Conservation (phyloP, 2,113 vertebrate species). For the Notothenia rossii region DNA sequence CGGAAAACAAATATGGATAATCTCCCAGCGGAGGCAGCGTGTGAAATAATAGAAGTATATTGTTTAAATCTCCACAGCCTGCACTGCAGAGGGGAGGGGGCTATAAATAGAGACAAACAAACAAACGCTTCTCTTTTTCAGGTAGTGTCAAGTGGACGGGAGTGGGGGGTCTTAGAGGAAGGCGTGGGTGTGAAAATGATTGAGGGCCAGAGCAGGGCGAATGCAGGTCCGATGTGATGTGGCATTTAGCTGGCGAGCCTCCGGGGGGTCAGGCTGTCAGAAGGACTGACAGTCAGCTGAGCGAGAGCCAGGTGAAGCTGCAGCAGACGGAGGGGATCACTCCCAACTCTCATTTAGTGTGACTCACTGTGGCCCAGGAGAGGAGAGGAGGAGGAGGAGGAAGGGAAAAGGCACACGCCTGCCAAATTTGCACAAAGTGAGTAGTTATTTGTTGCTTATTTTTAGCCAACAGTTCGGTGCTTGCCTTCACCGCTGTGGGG, state of each 20-base stretch:
- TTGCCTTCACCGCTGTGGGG: background rate
- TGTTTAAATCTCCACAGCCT: slow-evolving; percentile 17
- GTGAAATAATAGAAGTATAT: slow-evolving; percentile 11
- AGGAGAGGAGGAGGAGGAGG: background rate
- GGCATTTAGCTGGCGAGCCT: slow-evolving; percentile 61
- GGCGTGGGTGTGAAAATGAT: slow-evolving; percentile 56
- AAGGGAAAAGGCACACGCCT: background rate
- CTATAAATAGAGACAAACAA: slow-evolving; percentile 47
- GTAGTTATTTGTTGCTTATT: slow-evolving; percentile 4
- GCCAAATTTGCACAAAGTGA: slow-evolving; percentile 11
- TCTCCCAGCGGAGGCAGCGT: slow-evolving; percentile 17
- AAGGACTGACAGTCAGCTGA: slow-evolving; percentile 63
- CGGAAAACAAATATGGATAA: slow-evolving; percentile 18
- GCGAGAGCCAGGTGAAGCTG: slow-evolving; percentile 49
- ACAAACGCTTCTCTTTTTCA: slow-evolving; percentile 51
- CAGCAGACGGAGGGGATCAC: slow-evolving; percentile 39
- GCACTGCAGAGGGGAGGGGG: slow-evolving; percentile 3
- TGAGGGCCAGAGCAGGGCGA: slow-evolving; percentile 33
- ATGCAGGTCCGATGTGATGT: slow-evolving; percentile 32
- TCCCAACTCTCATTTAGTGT: slow-evolving; percentile 22
- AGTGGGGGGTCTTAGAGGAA: slow-evolving; percentile 8
- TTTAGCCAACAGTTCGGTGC: background rate
- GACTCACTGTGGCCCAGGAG: slow-evolving; percentile 7
- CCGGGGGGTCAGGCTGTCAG: slow-evolving; percentile 70
- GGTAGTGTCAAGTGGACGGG: slow-evolving; percentile 33